Base-by-base conservation (phyloP, 2,113 vertebrate genomes). In the Tricholaema leucomelas region DNA sequence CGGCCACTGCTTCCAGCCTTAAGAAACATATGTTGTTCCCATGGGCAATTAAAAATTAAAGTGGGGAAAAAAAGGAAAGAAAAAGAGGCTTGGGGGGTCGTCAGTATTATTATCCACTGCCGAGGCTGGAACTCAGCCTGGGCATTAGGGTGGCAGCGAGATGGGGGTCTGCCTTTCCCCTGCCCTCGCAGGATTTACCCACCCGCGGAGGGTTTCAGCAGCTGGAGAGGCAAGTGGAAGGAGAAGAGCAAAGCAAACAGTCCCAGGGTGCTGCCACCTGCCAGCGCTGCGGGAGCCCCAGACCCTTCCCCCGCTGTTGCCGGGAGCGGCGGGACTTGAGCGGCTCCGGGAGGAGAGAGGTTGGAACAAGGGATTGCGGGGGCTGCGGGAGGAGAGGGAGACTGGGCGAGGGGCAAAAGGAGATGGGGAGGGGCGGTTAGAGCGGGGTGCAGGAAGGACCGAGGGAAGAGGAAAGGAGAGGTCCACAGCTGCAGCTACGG, bases 1-100 rank as follows among this genome's bases (percentile, higher is more conserved):
- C 77, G 11, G 27, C 44, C 15, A 65, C 64, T 46, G 50, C 85
- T 88, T 69, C 75, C 94, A 94, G 91, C 91, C 81, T 52, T 81
- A 69, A 87, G 81, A 93, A 90, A 96, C 94, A 87, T 50, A 90
- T 89, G 94, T 94, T 15, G 12, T 75, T 87, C 87, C 88, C 84
- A 52, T 4, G 3, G 72, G 75, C 24, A 5, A 94, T 96, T 96
- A 96, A 97, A 96, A 95, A 96, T 95, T 96, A 92, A 96, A 96
- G 81, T 8, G 33, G 85, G 75, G 84, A 81, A 73, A 44, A 44
- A 44, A 70, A 35, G 18, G 44, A 58, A 91, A 74, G 40, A 38
- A 76, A 44, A 73, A 15, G 40, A 35, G 52, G n/a, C 65, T 63
- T 21, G 20, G 9, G 9, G 63, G 19, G 12, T 3, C 3, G 10